Evolutionary conservation across 2,797 vertebrate species (phyloP), one percentile per base, ranked within the genome.

Genomic region (Pangasius mekongensis): DNA sequence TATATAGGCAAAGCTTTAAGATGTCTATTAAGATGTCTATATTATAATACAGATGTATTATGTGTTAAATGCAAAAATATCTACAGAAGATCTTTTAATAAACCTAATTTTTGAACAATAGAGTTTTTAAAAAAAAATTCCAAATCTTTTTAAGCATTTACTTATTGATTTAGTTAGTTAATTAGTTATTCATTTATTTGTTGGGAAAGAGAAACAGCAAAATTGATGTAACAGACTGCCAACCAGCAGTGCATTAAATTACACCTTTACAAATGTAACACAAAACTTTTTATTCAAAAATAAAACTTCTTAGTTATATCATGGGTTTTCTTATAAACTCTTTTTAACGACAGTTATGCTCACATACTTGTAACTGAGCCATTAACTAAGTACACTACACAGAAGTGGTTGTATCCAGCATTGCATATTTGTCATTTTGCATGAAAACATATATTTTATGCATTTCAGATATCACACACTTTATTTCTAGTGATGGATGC

Each of bases 401-500:
- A 27, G 43, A 74, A 27, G 27, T 54, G 0, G 30, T 33, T 54
- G n/a, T 20, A 20, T 20, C 16, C n/a, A 56, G 10, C n/a, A 5
- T 22, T 33, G 30, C 9, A 13, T 24, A 22, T 58, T 33, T 52
- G 6, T 30, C 6, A n/a, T 76, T 52, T 8, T 33, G 14, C 7
- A 8, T 33, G 47, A n/a, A 76, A 49, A n/a, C 2, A 16, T 4
- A 49, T 54, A 77, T 3, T 13, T 24, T 4, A 13, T 33, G 5
- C 18, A 58, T 58, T 69, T 73, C 18, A 10, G 47, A n/a, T 60
- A 88, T 69, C 22, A 39, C 24, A 18, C 2, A 69, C 22, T 47
- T 77, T 64, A 33, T n/a, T 58, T 58, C 54, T 77, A 33, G 71
- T 83, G 84, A 87, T 83, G 52, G 13, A 64, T 73, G 64, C 43